A percentile compares a stretch with the other conserved stretches of the same genome.
phyloP scores from a whole-genome alignment of 1,140 invertebrate species.

The Sycophaga agraensis region DNA sequence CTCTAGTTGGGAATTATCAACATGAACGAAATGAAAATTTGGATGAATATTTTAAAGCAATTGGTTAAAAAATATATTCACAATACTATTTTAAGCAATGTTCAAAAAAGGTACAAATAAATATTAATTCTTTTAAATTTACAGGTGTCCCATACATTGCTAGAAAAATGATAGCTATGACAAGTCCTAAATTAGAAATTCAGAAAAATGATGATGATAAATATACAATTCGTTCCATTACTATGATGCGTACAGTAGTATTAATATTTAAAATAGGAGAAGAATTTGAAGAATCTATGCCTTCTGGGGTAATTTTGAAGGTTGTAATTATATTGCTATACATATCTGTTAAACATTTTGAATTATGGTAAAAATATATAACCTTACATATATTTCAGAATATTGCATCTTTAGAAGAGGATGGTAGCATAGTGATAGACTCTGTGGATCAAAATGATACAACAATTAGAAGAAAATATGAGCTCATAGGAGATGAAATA shows the following conservation, averaged over 20 bases:
- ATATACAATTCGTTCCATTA: slow-evolving; percentile 62
- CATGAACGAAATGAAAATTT: slow-evolving; percentile 66
- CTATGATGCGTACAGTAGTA: slow-evolving; percentile 48
- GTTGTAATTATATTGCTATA: slow-evolving; percentile 30
- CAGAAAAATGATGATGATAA: slow-evolving; percentile 55
- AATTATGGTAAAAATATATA: neutral
- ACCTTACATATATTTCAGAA: slow-evolving; percentile 49
- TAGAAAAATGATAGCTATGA: slow-evolving; percentile 64
- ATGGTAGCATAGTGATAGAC: slow-evolving; percentile 56
- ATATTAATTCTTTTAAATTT: neutral
- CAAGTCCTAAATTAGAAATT: slow-evolving; percentile 63
- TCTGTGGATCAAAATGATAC: slow-evolving; percentile 57
- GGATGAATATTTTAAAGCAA: slow-evolving; percentile 64
- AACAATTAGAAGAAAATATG: slow-evolving; percentile 59
- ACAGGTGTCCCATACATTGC: slow-evolving; percentile 60
- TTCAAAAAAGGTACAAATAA: neutral
- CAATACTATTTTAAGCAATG: neutral
- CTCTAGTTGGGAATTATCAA: slow-evolving; percentile 63
- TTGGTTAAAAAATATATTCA: slow-evolving; percentile 51
- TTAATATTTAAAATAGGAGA: slow-evolving; percentile 42
- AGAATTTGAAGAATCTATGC: slow-evolving; percentile 50
- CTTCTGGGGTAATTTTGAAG: slow-evolving; percentile 45
- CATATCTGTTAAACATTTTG: neutral
- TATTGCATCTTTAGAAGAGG: slow-evolving; percentile 56
- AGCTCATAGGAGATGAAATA: slow-evolving; percentile 60